Base-by-base conservation (phyloP, 2,113 vertebrate genomes). In the Monarcha castaneiventris region DNA sequence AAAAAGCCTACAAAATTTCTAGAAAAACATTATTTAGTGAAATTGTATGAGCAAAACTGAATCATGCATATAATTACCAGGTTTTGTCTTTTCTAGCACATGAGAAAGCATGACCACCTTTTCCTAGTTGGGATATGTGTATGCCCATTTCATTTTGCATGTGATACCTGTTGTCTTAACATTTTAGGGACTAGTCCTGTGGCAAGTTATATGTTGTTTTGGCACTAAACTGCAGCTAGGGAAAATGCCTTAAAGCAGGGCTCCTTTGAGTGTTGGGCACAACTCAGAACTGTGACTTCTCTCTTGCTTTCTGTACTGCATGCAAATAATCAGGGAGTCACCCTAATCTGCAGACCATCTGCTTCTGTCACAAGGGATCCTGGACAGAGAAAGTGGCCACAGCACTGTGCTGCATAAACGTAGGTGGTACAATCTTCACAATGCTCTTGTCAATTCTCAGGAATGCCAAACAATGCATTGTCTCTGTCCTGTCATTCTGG, bases 101-200 rank as follows among this genome's bases (percentile, higher is more conserved):
- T 48, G 26, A 75, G 43, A 37, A 21, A 58, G 7, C 7, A 20
- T 21, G 5, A 10, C 23, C 17, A 29, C 9, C 30, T 84, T 62
- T 90, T 46, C 13, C 16, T 66, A 16, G 1, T 1, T 58, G 29
- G 11, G 12, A 13, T 49, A 26, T 3, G 0, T 41, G 20, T 30
- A 16, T 43, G n/a, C 2, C 3, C 2, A 3, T 30, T 37, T 46
- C 18, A 25, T 48, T 87, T 74, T 51, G 16, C 4, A 4, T 30
- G 11, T 18, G 17, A 7, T 69, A 33, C 9, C 13, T 61, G 11
- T 56, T 48, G 4, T 46, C 19, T n/a, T 75, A 27, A 26, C 12
- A 8, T 10, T 2, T 2, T 8, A 49, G 14, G 15, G 10, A 10
- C 7, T 58, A 77, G 19, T 69, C 18, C 17, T 71, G 8, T 32